Evolutionary conservation across 2,113 vertebrate species (phyloP).

Genomic region (Athene noctua): DNA sequence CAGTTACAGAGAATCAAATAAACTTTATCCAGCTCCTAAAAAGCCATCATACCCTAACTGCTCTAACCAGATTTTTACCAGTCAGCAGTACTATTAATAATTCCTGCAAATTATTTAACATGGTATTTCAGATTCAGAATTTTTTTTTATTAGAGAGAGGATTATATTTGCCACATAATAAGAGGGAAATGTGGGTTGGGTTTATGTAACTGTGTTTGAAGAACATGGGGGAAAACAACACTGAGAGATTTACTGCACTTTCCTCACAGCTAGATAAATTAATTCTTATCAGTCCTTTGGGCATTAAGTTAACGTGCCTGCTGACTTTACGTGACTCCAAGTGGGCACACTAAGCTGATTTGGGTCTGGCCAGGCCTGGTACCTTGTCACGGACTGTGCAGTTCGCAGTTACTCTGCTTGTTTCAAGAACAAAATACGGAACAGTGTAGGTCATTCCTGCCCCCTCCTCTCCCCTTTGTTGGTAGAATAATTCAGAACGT

Average conservation of each 20-base stretch:
- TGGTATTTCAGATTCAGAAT: not conserved
- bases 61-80: not conserved
- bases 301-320: not conserved
- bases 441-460: not conserved
- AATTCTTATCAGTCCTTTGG: not conserved
- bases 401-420: not conserved
- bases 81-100: slow-evolving; percentile 19
- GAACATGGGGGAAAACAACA: not conserved
- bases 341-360: not conserved
- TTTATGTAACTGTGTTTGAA: not conserved
- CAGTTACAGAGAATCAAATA: slow-evolving; percentile 38
- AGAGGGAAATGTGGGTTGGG: not conserved
- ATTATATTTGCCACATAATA: not conserved
- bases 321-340: not conserved
- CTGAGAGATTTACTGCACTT: not conserved
- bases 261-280: not conserved
- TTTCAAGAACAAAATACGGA: not conserved
- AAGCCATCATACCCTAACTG: not conserved
- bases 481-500: not conserved
- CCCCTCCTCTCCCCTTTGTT: not conserved
- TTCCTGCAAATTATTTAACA: not conserved
- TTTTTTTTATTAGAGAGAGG: not conserved
- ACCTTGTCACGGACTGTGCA: not conserved
- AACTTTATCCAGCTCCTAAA: slow-evolving; percentile 37
- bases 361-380: not conserved